Conservation (phyloP, 2,797 vertebrate species). For the Periparus ater region DNA sequence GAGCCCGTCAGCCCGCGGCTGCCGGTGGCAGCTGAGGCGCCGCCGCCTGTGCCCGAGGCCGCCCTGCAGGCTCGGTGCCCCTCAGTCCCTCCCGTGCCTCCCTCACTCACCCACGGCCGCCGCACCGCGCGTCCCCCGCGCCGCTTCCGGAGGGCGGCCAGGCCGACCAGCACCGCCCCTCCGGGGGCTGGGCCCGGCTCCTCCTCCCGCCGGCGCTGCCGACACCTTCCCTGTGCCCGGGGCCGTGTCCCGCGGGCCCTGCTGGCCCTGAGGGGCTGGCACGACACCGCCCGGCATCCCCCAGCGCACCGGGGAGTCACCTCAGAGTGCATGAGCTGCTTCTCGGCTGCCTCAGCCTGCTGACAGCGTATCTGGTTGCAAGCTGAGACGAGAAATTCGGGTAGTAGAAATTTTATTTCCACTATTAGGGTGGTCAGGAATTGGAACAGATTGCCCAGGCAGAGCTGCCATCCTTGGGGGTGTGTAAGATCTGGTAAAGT, state of each 20-base stretch:
- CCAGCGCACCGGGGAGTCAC: fast-evolving
- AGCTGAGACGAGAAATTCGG: not conserved
- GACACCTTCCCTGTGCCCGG: not conserved
- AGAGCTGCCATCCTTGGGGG: not conserved
- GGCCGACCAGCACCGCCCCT: not conserved
- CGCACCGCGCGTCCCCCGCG: not conserved
- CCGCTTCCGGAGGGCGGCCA: not conserved
- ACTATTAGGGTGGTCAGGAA: not conserved
- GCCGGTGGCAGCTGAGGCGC: not conserved
- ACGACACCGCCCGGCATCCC: not conserved
- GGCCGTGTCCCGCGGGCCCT: not conserved
- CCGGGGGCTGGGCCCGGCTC: not conserved
- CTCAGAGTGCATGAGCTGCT: fast-evolving
- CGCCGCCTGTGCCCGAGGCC: not conserved
- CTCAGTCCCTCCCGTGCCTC: not conserved
- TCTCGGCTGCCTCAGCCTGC: not conserved
- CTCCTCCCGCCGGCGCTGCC: not conserved
- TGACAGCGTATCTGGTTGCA: not conserved
- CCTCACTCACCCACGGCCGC: not conserved
- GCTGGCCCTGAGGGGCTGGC: not conserved
- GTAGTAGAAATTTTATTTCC: not conserved
- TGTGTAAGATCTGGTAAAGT: not conserved
- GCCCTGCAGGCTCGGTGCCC: not conserved
- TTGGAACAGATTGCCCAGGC: not conserved
- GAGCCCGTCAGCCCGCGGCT: not conserved